These are phyloP conservation scores for Ornithoptera alexandrae DNA, from an alignment of 2,888 invertebrate genomes.

Conservation along the genomic window DNA sequence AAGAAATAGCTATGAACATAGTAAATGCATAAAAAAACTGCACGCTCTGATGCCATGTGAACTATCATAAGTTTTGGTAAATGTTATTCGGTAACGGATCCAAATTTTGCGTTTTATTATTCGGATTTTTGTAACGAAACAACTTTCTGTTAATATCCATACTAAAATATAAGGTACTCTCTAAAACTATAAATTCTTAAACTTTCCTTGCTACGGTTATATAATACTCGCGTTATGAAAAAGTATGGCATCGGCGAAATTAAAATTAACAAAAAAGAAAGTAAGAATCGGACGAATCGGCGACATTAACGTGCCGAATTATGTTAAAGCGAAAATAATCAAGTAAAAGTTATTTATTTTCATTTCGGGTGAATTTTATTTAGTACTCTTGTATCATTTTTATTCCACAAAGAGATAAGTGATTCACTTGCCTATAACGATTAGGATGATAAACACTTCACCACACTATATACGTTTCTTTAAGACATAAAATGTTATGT, in stretches of 20 bases:
- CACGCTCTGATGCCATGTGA: not conserved
- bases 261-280: conserved; percentile 28
- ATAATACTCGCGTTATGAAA: conserved; percentile 32
- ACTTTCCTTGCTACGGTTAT: conserved; percentile 36
- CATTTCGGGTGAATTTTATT: not conserved
- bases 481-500: too few relatives aligned
- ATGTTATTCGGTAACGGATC: not conserved
- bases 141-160: conserved; percentile 39
- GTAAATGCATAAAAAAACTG: not conserved
- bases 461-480: too few relatives aligned
- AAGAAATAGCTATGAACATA: not conserved
- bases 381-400: too few relatives aligned
- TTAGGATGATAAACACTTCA: too few relatives aligned
- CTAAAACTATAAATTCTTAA: conserved; percentile 37
- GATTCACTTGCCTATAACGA: too few relatives aligned
- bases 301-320: conserved; percentile 26
- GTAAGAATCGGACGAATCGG: conserved; percentile 27
- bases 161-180: conserved; percentile 36
- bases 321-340: conserved; percentile 25
- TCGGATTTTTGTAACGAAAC: conserved; percentile 24
- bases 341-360: not conserved
- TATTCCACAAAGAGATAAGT: too few relatives aligned
- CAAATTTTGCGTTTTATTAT: not conserved
- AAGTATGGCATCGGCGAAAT: conserved; percentile 30
- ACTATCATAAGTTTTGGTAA: not conserved